Percentiles rank a stretch among this genome's conserved stretches.
Conservation (phyloP, 2,797 vertebrate genomes). For the Threskiornis aethiopicus region DNA sequence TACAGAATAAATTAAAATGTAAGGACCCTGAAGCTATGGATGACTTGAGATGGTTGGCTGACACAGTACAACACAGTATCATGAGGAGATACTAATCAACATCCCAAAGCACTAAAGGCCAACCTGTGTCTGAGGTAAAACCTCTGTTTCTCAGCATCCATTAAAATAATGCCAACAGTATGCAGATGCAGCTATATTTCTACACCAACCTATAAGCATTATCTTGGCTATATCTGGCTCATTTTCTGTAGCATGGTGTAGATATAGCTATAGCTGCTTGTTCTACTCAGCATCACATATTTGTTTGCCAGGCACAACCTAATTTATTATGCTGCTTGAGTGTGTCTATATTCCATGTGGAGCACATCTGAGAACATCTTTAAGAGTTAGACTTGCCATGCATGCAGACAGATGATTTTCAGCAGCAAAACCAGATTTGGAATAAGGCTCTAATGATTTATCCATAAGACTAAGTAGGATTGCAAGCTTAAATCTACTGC, state of each 20-base stretch:
- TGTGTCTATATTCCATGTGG: background rate
- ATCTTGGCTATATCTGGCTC: background rate
- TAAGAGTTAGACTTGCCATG: background rate
- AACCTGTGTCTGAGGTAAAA: background rate
- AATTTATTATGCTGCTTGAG: background rate
- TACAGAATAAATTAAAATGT: background rate
- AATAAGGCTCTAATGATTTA: constrained; percentile 1
- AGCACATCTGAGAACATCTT: background rate
- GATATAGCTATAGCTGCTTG: background rate
- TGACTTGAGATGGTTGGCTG: background rate
- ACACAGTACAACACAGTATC: background rate
- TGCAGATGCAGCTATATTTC: background rate
- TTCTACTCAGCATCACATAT: background rate
- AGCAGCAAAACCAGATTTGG: background rate
- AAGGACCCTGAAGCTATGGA: background rate
- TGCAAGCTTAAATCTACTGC: constrained; percentile 21
- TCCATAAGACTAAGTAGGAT: background rate
- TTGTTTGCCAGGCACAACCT: background rate
- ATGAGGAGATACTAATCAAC: background rate
- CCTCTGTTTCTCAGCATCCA: background rate
- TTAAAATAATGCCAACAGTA: background rate
- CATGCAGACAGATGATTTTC: background rate
- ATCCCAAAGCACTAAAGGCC: background rate
- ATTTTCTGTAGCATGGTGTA: background rate
- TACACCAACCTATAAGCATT: background rate